Evolutionary conservation across 2,888 invertebrate genomes (phyloP).

Genomic region (Lacanobia oleracea): DNA sequence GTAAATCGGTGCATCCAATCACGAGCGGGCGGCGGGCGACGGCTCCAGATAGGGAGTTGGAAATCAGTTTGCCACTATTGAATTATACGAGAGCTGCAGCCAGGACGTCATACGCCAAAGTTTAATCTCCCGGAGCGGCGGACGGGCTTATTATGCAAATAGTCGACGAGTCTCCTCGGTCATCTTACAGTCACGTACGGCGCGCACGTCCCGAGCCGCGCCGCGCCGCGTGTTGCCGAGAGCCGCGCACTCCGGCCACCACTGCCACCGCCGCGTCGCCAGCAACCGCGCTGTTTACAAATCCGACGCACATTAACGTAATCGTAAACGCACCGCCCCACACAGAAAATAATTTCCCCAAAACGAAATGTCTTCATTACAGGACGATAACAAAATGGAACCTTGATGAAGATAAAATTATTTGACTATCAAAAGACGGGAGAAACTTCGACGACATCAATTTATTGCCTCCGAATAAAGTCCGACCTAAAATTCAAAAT

Average conservation of each 20-base stretch:
- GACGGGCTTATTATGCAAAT: constrained; percentile 89
- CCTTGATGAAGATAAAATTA: constrained; percentile 85
- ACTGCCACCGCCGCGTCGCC: constrained; percentile 34
- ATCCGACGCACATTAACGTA: constrained; percentile 55
- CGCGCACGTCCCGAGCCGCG: constrained; percentile 63
- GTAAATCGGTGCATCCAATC: constrained; percentile 85
- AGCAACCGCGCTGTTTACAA: constrained; percentile 53
- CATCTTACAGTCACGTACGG: constrained; percentile 84
- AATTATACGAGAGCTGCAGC: constrained; percentile 88
- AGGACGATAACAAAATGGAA: constrained; percentile 77
- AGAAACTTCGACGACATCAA: constrained; percentile 82
- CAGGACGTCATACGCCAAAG: constrained; percentile 88
- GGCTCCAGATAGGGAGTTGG: constrained; percentile 78
- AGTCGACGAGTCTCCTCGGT: constrained; percentile 82
- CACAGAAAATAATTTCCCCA: constrained; percentile 63
- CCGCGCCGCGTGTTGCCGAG: constrained; percentile 50
- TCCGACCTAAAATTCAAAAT: constrained; percentile 81
- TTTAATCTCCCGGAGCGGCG: constrained; percentile 88
- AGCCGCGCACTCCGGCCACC: neutral
- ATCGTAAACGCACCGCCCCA: constrained; percentile 50
- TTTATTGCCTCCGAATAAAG: constrained; percentile 83
- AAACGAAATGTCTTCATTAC: constrained; percentile 78
- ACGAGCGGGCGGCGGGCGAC: constrained; percentile 68
- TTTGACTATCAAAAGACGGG: constrained; percentile 85
- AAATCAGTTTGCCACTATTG: constrained; percentile 89